These are phyloP conservation scores for Drosophila niveifrons DNA, from an alignment of 2,888 invertebrate genomes.

Conservation along the genomic window DNA sequence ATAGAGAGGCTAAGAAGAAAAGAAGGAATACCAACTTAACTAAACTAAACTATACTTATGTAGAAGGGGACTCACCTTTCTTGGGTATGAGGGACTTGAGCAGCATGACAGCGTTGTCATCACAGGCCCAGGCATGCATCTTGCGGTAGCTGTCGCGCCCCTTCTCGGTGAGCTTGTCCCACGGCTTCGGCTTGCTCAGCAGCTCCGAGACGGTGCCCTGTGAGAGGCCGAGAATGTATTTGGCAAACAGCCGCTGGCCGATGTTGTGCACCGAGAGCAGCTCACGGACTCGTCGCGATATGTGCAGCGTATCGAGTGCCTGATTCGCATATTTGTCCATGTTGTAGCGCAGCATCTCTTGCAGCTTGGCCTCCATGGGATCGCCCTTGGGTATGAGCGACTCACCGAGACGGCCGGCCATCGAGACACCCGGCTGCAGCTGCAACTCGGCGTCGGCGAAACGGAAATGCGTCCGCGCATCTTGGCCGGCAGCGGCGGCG, in stretches of 20 bases:
- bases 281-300: constrained; percentile 96
- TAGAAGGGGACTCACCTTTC: constrained; percentile 94
- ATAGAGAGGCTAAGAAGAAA: too few relatives aligned
- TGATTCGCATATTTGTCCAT: constrained; percentile 98
- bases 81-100: constrained; percentile 99
- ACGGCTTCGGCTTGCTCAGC: constrained; percentile 99
- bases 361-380: constrained; percentile 96
- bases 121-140: constrained; percentile 99
- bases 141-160: constrained; percentile 99
- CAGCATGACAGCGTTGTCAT: constrained; percentile 98
- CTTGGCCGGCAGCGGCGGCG: constrained; percentile 86
- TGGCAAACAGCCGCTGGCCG: constrained; percentile 99
- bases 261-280: constrained; percentile 98
- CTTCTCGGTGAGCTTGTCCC: constrained; percentile 99
- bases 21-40: too few relatives aligned
- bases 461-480: constrained; percentile 90
- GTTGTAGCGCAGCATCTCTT: constrained; percentile 97
- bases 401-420: constrained; percentile 94
- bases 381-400: constrained; percentile 96
- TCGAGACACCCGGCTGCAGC: constrained; percentile 90
- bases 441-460: constrained; percentile 93
- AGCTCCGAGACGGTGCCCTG: constrained; percentile 99
- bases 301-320: constrained; percentile 97
- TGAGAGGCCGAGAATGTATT: constrained; percentile 97
- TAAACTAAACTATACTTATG: too few relatives aligned